These are phyloP conservation scores for Pavo muticus DNA, from an alignment of 2,113 vertebrate species.

Conservation along the genomic window DNA sequence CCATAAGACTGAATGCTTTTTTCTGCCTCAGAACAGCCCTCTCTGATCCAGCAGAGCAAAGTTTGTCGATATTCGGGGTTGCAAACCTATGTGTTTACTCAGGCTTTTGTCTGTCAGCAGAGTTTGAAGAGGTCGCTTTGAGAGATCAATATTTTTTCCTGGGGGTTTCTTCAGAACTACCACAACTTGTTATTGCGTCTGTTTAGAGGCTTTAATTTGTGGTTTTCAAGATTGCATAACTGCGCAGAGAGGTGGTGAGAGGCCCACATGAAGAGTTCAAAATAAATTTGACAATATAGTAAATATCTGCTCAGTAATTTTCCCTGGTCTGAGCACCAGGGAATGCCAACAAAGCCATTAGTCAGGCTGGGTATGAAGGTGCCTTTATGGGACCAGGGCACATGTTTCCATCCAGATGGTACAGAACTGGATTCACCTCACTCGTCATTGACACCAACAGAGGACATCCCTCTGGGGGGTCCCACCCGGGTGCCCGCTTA, in stretches of 20 bases:
- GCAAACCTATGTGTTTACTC: constrained; percentile 68
- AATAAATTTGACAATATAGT: constrained; percentile 71
- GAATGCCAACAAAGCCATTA: constrained; percentile 51
- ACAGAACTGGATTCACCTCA: background rate
- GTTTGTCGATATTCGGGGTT: constrained; percentile 67
- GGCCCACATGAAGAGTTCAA: constrained; percentile 71
- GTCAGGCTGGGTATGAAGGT: background rate
- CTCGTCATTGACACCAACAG: background rate
- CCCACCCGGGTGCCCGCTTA: background rate
- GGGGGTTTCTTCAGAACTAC: constrained; percentile 66
- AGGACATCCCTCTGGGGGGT: background rate
- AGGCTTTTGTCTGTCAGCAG: constrained; percentile 72
- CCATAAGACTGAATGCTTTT: background rate
- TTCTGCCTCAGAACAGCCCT: background rate
- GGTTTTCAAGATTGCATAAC: constrained; percentile 71
- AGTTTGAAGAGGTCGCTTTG: constrained; percentile 62
- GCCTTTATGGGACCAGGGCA: constrained; percentile 39
- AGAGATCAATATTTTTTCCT: constrained; percentile 65
- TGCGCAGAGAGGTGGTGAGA: constrained; percentile 69
- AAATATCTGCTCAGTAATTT: constrained; percentile 71
- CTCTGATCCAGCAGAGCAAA: constrained; percentile 60
- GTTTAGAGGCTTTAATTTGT: constrained; percentile 70
- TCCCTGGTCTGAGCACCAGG: constrained; percentile 40
- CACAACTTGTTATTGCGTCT: constrained; percentile 60
- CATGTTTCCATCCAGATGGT: constrained; percentile 7